These are phyloP conservation scores for Poeciliopsis gracilis DNA, from an alignment of 2,797 vertebrate species.

Conservation along the genomic window DNA sequence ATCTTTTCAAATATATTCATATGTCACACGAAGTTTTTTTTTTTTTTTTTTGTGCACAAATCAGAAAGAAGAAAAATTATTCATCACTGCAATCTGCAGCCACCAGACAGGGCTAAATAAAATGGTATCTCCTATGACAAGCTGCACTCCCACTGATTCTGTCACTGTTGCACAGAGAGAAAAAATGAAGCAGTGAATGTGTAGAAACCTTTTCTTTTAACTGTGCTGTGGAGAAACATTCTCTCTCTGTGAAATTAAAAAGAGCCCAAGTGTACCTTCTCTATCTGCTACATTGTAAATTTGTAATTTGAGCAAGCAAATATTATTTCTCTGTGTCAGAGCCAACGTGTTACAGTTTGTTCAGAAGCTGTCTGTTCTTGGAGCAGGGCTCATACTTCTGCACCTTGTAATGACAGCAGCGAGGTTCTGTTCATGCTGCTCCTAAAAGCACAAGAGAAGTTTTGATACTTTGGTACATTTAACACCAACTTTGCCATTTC, in stretches of 20 bases:
- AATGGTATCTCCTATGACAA: constrained; percentile 62
- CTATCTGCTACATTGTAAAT: constrained; percentile 41
- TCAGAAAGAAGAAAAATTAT: constrained; percentile 58
- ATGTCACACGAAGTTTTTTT: constrained; percentile 31
- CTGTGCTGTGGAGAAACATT: constrained; percentile 46
- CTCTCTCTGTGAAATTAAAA: constrained; percentile 60
- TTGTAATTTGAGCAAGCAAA: constrained; percentile 48
- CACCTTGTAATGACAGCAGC: constrained; percentile 26
- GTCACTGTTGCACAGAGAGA: constrained; percentile 53
- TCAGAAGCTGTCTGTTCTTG: constrained; percentile 59
- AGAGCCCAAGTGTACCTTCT: constrained; percentile 38
- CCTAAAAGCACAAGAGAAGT: constrained; percentile 19
- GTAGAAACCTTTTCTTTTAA: constrained; percentile 46
- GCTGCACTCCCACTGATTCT: constrained; percentile 51
- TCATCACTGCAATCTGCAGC: constrained; percentile 65
- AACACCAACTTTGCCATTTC: constrained; percentile 21
- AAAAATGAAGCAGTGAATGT: constrained; percentile 48
- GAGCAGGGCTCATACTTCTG: constrained; percentile 24
- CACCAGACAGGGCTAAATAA: constrained; percentile 64
- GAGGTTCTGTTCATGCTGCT: constrained; percentile 35
- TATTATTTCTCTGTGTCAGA: constrained; percentile 65
- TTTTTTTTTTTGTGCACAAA: constrained; percentile 21
- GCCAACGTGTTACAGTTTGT: constrained; percentile 69
- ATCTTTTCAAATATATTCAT: constrained; percentile 54
- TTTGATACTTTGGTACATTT: constrained; percentile 23